Evolutionary conservation across 2,113 vertebrate species (phyloP).

Genomic region (Gallinago jamesoni): DNA sequence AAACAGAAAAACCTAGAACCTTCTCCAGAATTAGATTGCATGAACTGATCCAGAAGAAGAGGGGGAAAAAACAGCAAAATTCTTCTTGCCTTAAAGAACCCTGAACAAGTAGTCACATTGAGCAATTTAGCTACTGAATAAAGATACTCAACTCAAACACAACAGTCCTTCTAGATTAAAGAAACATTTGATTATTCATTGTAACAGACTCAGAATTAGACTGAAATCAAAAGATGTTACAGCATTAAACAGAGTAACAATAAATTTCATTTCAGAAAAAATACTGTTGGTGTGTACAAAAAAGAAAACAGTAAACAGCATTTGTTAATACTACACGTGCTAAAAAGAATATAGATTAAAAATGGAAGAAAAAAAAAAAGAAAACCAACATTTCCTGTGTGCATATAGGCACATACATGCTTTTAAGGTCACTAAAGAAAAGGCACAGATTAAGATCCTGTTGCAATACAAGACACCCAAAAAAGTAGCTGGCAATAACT

Average conservation of each 20-base stretch:
- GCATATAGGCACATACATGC: neutral
- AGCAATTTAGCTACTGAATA: neutral
- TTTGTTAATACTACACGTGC: neutral
- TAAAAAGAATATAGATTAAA: neutral
- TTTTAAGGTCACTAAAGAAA: neutral
- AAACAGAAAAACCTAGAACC: neutral
- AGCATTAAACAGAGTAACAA: neutral
- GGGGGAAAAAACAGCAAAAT: neutral
- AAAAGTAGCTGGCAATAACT: neutral
- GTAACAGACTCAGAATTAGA: neutral
- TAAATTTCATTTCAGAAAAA: neutral
- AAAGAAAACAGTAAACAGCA: neutral
- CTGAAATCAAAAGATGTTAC: neutral
- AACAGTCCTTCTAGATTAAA: neutral
- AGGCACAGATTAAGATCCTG: neutral
- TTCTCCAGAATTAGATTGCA: neutral
- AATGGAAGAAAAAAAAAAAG: neutral
- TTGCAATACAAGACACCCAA: neutral
- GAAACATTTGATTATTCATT: constrained; percentile 20
- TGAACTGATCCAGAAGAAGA: neutral
- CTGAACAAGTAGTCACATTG: neutral
- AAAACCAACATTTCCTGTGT: neutral
- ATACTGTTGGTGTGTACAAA: neutral
- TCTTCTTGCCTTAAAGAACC: neutral
- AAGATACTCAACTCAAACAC: neutral